Percentiles rank a stretch among this genome's conserved stretches.
phyloP scores from a whole-genome alignment of 2,113 vertebrate species.

The Cardinalis cardinalis region DNA sequence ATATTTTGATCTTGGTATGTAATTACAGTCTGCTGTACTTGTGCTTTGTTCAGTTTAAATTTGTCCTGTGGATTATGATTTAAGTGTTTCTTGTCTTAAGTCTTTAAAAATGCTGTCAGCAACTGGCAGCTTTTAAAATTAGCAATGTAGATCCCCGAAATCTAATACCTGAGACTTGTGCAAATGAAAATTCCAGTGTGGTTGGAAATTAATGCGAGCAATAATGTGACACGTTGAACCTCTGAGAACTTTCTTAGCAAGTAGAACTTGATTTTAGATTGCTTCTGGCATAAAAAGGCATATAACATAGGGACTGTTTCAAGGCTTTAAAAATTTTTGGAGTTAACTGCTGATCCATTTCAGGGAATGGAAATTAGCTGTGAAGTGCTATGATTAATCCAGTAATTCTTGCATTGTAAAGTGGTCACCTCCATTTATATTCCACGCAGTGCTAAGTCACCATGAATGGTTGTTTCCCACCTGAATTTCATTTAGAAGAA shows the following conservation, averaged over 20 bases:
- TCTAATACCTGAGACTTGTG: not conserved
- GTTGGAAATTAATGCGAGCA: not conserved
- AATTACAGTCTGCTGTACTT: not conserved
- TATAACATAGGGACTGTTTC: not conserved
- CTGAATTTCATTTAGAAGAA: not conserved
- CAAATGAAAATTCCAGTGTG: not conserved
- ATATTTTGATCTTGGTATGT: not conserved
- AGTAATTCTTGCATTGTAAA: not conserved
- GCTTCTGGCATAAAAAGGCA: not conserved
- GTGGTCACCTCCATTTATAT: not conserved
- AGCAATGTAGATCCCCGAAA: not conserved
- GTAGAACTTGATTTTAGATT: not conserved
- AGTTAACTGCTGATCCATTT: not conserved
- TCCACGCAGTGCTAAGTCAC: not conserved
- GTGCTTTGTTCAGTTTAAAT: not conserved
- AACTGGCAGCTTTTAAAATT: conserved; percentile 12
- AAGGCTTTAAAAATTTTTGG: not conserved
- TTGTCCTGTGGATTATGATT: conserved; percentile 8
- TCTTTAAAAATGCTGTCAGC: conserved; percentile 6
- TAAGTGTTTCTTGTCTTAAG: not conserved
- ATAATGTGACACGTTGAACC: not conserved
- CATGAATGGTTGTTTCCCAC: not conserved
- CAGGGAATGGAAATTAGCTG: not conserved
- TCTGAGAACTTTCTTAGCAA: not conserved
- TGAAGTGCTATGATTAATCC: not conserved